phyloP scores from a whole-genome alignment of 2,797 vertebrate genomes.

The Xiphorhynchus erythropygius region DNA sequence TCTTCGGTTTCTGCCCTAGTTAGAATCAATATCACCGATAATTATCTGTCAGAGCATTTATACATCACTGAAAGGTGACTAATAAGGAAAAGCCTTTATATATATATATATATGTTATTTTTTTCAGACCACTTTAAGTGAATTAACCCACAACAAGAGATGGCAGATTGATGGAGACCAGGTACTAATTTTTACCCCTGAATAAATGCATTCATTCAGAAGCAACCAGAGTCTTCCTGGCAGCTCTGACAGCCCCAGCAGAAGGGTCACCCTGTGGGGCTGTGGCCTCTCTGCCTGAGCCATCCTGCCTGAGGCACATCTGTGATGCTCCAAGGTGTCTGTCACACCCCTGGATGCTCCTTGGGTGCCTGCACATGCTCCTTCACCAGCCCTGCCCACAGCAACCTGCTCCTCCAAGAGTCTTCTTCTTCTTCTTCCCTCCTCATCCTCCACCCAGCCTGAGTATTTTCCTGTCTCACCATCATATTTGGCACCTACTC shows the following conservation, averaged over 20 bases:
- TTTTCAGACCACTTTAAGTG: neutral
- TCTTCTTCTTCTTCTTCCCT: neutral
- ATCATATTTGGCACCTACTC: neutral
- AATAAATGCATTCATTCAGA: neutral
- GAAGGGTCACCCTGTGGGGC: fast-evolving
- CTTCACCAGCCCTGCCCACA: neutral
- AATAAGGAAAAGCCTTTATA: slow-evolving; percentile 15
- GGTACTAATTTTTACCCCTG: neutral
- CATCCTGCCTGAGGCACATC: neutral
- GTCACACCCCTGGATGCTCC: neutral
- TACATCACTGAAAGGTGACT: neutral
- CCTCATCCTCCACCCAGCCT: neutral
- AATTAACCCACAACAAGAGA: neutral
- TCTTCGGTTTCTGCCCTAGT: slow-evolving; percentile 26
- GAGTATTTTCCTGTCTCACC: neutral
- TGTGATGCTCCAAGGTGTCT: neutral
- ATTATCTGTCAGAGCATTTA: slow-evolving; percentile 10
- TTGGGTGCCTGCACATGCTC: fast-evolving
- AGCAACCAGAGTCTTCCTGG: neutral
- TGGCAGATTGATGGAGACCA: neutral
- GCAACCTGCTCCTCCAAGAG: neutral
- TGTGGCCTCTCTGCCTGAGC: neutral
- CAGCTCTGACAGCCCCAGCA: neutral
- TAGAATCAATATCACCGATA: slow-evolving; percentile 36
- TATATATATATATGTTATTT: neutral